Evolutionary conservation across 2,797 vertebrate species (phyloP).

Genomic region (Urophycis tenuis): DNA sequence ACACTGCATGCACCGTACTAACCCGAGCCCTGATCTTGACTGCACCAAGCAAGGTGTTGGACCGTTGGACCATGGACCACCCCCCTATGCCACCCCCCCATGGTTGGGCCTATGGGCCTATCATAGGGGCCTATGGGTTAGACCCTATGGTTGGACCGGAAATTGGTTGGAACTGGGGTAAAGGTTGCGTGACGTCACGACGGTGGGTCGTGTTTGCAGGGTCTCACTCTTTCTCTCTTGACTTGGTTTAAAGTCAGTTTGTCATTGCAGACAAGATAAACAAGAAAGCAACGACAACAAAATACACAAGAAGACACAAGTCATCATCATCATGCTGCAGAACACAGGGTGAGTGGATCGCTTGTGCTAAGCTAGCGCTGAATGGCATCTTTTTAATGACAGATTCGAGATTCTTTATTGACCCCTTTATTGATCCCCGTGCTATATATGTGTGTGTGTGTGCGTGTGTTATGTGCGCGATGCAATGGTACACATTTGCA

Average conservation of each 20-base stretch:
- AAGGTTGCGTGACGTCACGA: background rate
- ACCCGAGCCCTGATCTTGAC: background rate
- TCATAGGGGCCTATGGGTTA: too few species aligned
- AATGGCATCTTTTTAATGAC: background rate
- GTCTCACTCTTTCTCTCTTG: background rate
- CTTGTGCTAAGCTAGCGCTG: background rate
- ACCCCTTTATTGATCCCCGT: background rate
- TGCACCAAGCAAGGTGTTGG: background rate
- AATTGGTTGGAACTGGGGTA: background rate
- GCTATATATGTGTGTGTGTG: background rate
- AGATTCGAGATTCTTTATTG: too few species aligned
- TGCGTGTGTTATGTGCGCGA: too few species aligned
- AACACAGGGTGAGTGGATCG: conserved; percentile 68
- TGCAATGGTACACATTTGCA: too few species aligned
- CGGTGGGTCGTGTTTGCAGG: background rate
- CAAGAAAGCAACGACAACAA: background rate
- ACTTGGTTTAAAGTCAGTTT: background rate
- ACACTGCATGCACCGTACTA: background rate
- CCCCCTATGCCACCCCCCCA: too few species aligned
- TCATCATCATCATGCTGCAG: conserved; percentile 57
- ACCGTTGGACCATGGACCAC: too few species aligned
- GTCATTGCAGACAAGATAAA: too few species aligned
- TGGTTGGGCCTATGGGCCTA: too few species aligned
- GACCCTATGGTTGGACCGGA: too few species aligned
- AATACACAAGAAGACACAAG: background rate